Evolutionary conservation across 2,113 vertebrate species (phyloP), one percentile per base, ranked within the genome.

Genomic region (Xiphophorus maculatus): DNA sequence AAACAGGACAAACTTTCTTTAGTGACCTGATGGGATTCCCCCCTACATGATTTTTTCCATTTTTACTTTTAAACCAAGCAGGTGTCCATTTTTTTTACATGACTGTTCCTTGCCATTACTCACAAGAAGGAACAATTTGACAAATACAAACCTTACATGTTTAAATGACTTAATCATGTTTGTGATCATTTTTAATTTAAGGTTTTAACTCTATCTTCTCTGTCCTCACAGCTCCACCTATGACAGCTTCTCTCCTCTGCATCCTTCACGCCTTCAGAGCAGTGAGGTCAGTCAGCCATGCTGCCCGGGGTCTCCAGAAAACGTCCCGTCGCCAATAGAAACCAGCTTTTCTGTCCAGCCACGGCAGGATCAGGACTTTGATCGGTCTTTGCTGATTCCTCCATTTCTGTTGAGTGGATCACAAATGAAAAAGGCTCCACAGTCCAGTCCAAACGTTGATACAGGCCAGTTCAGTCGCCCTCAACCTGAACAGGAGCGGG

Each of bases 181-280:
- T 13, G 15, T 44, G 42, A 44, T 44, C 42, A 44, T 44, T 13
- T 42, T 42, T 15, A 17, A 15, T 5, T 17, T 19, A 19, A 44
- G 15, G 4, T 44, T 37, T 37, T 11, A 37, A 37, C 35, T 37
- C 35, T 1, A 42, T 14, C 40, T 42, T 14, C 30, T 54, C 2
- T 66, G 7, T 74, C 14, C 0, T 62, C 35, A 12, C 65, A 91
- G 89, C 73, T 84, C 69, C 33, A 29, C 66, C 19, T 86, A 33
- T 58, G 86, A 87, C 29, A n/a, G 75, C 33, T 51, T 0, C 67
- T 79, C 76, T 17, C 73, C 77, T 29, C 44, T 78, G 65, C 61
- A 74, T 54, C 70, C 28, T 0, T 74, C 63, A 4, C 54, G 29
- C 62, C 69, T 9, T 63, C 76, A 48, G 60, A 63, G 5, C 22